Conservation (phyloP, 2,888 invertebrate genomes). For the Diaprepes abbreviatus region DNA sequence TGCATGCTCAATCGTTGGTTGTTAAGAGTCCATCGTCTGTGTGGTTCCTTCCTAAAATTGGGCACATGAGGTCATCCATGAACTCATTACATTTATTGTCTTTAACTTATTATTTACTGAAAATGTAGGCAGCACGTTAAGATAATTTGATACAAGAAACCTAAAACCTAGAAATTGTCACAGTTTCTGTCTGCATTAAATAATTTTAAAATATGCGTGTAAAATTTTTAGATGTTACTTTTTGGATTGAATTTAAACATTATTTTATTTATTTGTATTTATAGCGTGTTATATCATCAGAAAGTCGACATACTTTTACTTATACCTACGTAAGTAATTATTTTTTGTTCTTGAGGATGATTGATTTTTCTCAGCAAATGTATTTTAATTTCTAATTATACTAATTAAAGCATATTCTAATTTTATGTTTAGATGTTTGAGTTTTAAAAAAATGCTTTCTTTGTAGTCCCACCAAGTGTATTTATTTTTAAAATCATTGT, state of each 20-base stretch:
- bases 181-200: too few species aligned
- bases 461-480: too few species aligned
- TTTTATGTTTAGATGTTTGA: too few species aligned
- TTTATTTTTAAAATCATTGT: too few species aligned
- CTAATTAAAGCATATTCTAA: too few species aligned
- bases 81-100: background rate
- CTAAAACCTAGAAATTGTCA: too few species aligned
- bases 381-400: too few species aligned
- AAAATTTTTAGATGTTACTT: background rate
- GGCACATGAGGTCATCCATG: constrained; percentile 35
- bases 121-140: constrained; percentile 2
- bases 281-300: background rate
- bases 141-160: background rate
- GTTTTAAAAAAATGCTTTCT: too few species aligned
- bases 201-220: background rate
- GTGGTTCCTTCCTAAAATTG: constrained; percentile 43
- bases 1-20: constrained; percentile 30
- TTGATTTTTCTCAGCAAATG: background rate
- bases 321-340: background rate
- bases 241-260: background rate
- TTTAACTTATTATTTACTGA: background rate
- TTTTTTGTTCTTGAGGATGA: background rate
- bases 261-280: background rate
- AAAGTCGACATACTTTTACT: constrained; percentile 9
- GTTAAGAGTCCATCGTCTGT: constrained; percentile 18